Evolutionary conservation across 2,888 invertebrate species (phyloP), one percentile per base, ranked within the genome.

Genomic region (Cantharis flavilabris): DNA sequence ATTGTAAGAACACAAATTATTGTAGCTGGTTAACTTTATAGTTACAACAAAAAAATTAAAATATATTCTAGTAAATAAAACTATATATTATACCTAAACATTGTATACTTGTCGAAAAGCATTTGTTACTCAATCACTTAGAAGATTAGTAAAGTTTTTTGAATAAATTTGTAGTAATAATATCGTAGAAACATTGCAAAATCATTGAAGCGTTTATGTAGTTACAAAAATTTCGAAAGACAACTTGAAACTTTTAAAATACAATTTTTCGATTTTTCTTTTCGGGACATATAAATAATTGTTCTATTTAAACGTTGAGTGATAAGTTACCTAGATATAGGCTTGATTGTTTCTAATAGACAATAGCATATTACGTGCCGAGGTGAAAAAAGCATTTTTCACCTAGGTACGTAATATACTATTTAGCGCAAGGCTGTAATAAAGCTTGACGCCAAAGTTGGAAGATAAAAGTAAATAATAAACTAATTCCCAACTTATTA

Each of bases 41-140:
- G 65, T 23, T 67, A 20, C 64, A 64, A 49, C 49, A 49, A 49
- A 49, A 49, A 49, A 49, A 49, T 64, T 67, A 23, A n/a, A 67
- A 23, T 67, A 67, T 67, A 67, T 67, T n/a, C 64, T 20, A 49
- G 49, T 64, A 64, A 20, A 67, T 67, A 67, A 67, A 67, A 67
- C 20, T 64, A 64, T 64, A 67, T 67, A 67, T 23, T 49, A 67
- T 67, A 67, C 20, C 20, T 67, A 67, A 67, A 67, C 26, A 67
- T 67, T 67, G 65, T 67, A 67, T 67, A 67, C 65, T 67, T 67
- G 65, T 69, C 20, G 62, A 69, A 62, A 28, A 26, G 73, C 73
- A 73, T 73, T 73, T 73, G 73, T 73, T 73, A 73, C 69, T 73
- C 69, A 69, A 26, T 69, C 73, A 73, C 73, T 26, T 70, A 69